Evolutionary conservation across 53 echinoderm and acorn worm species (phyloP), one percentile per base, ranked within the genome.

Genomic region (Apostichopus leukothele): DNA sequence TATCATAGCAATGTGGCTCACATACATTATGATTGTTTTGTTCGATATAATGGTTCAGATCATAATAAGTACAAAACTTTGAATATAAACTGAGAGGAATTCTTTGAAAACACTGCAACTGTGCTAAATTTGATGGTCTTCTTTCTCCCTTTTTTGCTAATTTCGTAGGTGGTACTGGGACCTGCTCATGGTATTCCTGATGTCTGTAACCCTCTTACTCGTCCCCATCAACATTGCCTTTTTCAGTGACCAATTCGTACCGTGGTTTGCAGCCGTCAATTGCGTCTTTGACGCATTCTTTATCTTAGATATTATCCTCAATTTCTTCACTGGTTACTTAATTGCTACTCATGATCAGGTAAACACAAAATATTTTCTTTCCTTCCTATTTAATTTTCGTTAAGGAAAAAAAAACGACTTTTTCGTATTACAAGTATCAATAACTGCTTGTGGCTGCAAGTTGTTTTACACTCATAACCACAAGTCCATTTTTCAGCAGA

Each of bases 171-270:
- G 97, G 97, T 95, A 94, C 78, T 97, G 97, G 97, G 97, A 97
- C 76, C 92, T 97, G 53, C 94, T 91, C 76, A 94, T 97, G 95
- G 95, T 97, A 21, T 21, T 94, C 1, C 94, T 97, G 1, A 90
- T 97, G 90, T 80, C 90, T 39, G 18, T 97, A 8, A 97, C 97
- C 13, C 67, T 97, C 51, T 74, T 95, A 53, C 89, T 97, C 4
- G 91, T 97, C 19, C 97, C 97, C 9, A 89, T 97, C 79, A 97
- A 97, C 93, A 96, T 97, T 83, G 95, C 97, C 68, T 97, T 97
- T 90, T 97, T 89, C 91, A 97, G 97, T 71, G 93, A 95, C 61
- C 90, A 91, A 21, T 89, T 97, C 89, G 92, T 91, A 19, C 66
- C 83, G 51, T 79, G 91, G 74, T 97, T 95, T 92, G 92, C 92